Base-by-base conservation (phyloP, 2,113 vertebrate genomes). In the Riparia riparia region DNA sequence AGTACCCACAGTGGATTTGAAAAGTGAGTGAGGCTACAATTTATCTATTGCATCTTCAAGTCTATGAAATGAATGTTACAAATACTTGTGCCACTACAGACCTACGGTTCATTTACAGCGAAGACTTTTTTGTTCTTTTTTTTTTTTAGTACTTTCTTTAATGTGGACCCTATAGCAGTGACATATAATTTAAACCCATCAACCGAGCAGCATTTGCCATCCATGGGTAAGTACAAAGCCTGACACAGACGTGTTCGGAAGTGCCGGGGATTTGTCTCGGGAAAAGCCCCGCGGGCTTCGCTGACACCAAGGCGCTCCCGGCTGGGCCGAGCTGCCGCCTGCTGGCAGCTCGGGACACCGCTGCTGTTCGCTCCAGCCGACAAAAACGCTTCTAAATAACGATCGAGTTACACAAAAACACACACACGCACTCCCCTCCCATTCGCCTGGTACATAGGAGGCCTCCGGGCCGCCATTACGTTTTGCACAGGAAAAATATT, bases 141-240 rank as follows among this genome's bases (percentile, higher is more conserved):
- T 86, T 68, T 96, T 81, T 76, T 96, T 84, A 99, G 99, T 71
- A 96, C 98, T 94, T 99, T 99, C 97, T 98, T 99, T 95, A 98
- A 90, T 32, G 97, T 99, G 77, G 98, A 99, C 44, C 91, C 98
- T 6, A 80, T 98, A 89, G 90, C 98, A 68, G 95, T 98, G 97
- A 98, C 99, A 70, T 98, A 98, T 76, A 98, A 96, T 71, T 96
- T 98, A 95, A 98, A 97, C 77, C 41, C 98, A 4, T 44, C 96
- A 8, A 14, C 89, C 2, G 97, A 96, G 81, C 96, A 95, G 20
- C 97, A 50, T 60, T 95, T 97, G 7, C 66, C 96, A 5, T 47
- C 95, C 57, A 3, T 93, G 0, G 98, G 98, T 98, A 85, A 18
- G 98, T 97, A 20, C 17, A 1, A 41, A 13, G 56, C 4, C 6